Evolutionary conservation across 2,113 vertebrate genomes (phyloP), one percentile per base, ranked within the genome.

Genomic region (Dolichotis patagonum): DNA sequence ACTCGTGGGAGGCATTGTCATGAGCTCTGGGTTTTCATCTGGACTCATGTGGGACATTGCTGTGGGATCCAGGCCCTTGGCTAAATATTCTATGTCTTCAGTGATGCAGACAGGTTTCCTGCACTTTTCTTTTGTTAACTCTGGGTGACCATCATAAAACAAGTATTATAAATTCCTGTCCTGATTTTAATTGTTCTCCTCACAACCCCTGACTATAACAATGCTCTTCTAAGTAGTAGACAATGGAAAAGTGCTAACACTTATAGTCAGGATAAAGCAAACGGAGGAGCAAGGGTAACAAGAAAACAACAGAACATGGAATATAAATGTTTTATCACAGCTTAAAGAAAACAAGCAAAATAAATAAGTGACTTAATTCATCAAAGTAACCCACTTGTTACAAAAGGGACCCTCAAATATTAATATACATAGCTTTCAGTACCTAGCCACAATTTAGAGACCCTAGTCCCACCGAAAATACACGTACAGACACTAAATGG

Each of bases 321-420:
- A 87, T 49, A 41, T 26, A 52, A 60, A 65, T 62, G 49, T 17
- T 90, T 89, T 54, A 71, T 60, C 30, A 89, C 63, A 49, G 35
- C 7, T 78, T 95, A 65, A 67, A 85, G 49, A 95, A 96, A 93
- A 87, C 62, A 9, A 88, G 82, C 4, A 46, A 35, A 93, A 92
- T 46, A 80, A 94, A 67, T 46, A 13, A 84, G 4, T 19, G 89
- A 78, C 54, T 52, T 96, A 93, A 85, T 69, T 46, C 28, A 87
- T 90, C 22, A n/a, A 71, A 83, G 26, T 78, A 88, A 92, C 6
- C 41, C 60, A 43, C 22, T 54, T 69, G 28, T 65, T 41, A 87
- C 14, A n/a, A 87, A 54, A 0, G 73, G 24, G 7, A n/a, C 60
- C 54, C 46, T 95, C 32, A 88, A 43, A 52, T n/a, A 90, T 62